These are phyloP conservation scores for Agrochola litura DNA, from an alignment of 2,888 invertebrate genomes.

Conservation along the genomic window DNA sequence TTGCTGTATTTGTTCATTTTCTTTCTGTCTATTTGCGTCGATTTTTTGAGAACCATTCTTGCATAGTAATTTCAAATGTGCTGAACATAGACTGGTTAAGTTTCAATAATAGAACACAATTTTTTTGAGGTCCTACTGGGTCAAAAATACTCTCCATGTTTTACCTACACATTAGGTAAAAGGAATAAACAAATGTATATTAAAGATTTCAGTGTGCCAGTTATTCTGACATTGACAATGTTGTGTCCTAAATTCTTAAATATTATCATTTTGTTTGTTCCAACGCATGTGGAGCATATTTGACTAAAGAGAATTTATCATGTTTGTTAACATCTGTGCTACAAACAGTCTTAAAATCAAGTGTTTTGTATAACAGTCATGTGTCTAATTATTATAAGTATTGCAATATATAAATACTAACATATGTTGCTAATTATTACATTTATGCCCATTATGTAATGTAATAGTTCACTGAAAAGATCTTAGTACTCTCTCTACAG, in stretches of 20 bases:
- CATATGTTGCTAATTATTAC: neutral
- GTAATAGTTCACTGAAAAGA: neutral
- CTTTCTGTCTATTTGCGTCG: neutral
- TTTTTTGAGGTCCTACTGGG: neutral
- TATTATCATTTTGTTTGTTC: slow-evolving; percentile 32
- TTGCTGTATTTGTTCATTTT: neutral
- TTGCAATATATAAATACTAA: neutral
- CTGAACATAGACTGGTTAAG: no score
- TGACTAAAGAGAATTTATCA: slow-evolving; percentile 14
- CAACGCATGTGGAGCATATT: slow-evolving; percentile 18
- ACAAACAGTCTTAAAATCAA: neutral
- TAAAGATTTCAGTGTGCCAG: slow-evolving; percentile 19
- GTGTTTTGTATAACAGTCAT: neutral
- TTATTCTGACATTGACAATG: slow-evolving; percentile 70
- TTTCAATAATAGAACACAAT: no score
- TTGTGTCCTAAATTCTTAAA: slow-evolving; percentile 69
- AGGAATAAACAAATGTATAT: neutral
- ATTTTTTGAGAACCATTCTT: neutral
- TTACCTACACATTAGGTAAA: neutral
- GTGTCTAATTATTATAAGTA: neutral
- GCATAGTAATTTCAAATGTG: neutral
- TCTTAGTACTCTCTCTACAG: neutral
- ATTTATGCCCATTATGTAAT: neutral
- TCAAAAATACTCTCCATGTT: neutral
- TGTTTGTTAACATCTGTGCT: neutral